These are phyloP conservation scores for Acanthiza pusilla DNA, from an alignment of 2,797 vertebrate genomes.

Conservation along the genomic window DNA sequence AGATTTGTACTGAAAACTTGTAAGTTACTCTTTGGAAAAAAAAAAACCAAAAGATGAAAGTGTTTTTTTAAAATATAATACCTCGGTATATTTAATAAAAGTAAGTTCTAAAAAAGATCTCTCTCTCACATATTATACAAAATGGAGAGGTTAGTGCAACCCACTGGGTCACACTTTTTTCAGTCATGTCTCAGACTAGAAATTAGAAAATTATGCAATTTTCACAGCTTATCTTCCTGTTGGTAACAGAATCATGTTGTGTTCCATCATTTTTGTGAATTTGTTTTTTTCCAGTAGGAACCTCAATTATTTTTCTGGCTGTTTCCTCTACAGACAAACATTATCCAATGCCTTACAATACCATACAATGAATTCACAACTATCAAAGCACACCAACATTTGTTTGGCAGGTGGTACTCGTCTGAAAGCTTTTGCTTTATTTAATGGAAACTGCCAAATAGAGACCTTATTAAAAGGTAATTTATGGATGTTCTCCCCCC, in stretches of 20 bases:
- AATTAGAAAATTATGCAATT: slow-evolving; percentile 79
- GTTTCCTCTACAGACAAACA: background rate
- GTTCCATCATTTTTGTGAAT: slow-evolving; percentile 35
- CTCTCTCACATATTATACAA: slow-evolving; percentile 86
- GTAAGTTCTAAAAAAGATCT: slow-evolving; percentile 88
- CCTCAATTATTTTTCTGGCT: slow-evolving; percentile 33
- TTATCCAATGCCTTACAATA: background rate
- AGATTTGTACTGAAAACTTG: slow-evolving; percentile 78
- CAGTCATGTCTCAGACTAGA: slow-evolving; percentile 87
- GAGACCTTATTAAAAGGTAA: slow-evolving; percentile 40
- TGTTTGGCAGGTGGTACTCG: slow-evolving; percentile 18
- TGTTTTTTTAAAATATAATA: slow-evolving; percentile 78
- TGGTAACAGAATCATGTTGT: slow-evolving; percentile 65
- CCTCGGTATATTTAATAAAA: slow-evolving; percentile 83
- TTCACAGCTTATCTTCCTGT: slow-evolving; percentile 76
- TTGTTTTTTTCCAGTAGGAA: slow-evolving; percentile 21
- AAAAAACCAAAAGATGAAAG: slow-evolving; percentile 72
- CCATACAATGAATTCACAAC: slow-evolving; percentile 41
- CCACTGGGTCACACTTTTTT: slow-evolving; percentile 75
- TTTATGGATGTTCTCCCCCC: slow-evolving; percentile 40
- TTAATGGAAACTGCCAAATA: slow-evolving; percentile 33
- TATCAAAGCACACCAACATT: slow-evolving; percentile 15
- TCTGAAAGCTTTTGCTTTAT: slow-evolving; percentile 57
- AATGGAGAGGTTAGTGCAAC: slow-evolving; percentile 81
- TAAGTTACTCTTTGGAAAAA: slow-evolving; percentile 76